Evolutionary conservation across 2,797 vertebrate genomes (phyloP).

Genomic region (Squalus acanthias): DNA sequence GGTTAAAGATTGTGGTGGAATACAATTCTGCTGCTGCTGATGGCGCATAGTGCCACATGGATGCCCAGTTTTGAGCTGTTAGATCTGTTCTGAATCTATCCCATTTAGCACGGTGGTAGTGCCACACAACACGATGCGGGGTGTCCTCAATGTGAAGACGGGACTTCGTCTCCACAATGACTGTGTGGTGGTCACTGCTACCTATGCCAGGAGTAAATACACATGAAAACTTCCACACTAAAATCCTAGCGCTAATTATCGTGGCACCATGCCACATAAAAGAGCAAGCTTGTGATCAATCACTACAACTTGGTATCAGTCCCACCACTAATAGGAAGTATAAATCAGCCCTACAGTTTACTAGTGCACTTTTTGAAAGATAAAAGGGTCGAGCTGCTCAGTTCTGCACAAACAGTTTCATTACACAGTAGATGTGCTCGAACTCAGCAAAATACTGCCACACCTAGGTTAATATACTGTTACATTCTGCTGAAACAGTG

Average conservation of each 20-base stretch:
- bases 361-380: background rate
- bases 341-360: background rate
- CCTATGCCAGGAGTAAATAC: background rate
- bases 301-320: background rate
- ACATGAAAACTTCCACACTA: background rate
- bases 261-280: background rate
- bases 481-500: background rate
- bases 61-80: too few relatives aligned
- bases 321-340: background rate
- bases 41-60: too few relatives aligned
- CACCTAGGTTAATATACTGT: background rate
- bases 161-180: too few relatives aligned
- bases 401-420: background rate
- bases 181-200: too few relatives aligned
- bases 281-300: background rate
- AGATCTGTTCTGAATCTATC: too few relatives aligned
- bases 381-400: background rate
- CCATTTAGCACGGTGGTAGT: too few relatives aligned
- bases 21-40: too few relatives aligned
- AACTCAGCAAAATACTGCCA: background rate
- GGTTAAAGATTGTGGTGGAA: too few relatives aligned
- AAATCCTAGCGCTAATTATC: background rate
- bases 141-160: too few relatives aligned
- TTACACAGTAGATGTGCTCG: background rate
- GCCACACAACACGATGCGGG: too few relatives aligned